phyloP scores from a whole-genome alignment of 2,113 vertebrate genomes.

The Himantopus leucocephalus region DNA sequence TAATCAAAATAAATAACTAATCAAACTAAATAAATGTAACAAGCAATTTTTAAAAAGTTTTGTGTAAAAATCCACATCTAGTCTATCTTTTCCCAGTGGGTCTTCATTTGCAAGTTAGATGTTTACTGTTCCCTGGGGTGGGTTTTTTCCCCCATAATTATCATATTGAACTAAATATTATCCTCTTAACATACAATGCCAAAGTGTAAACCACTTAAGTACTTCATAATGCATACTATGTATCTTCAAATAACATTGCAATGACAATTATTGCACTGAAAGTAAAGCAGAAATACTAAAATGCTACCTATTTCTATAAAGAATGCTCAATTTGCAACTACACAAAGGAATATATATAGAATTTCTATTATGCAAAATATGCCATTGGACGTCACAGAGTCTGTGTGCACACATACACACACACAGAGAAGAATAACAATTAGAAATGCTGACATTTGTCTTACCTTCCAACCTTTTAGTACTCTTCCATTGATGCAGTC shows the following conservation, averaged over 20 bases:
- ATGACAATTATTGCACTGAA: not conserved
- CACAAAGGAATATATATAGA: not conserved
- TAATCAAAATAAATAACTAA: not conserved
- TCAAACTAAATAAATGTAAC: not conserved
- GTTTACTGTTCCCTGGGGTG: not conserved
- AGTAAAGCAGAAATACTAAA: not conserved
- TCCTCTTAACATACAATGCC: not conserved
- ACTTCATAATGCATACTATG: not conserved
- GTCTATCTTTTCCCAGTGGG: not conserved
- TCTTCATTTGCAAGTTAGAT: not conserved
- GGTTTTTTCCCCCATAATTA: not conserved
- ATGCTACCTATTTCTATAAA: not conserved
- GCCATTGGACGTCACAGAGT: not conserved
- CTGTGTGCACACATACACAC: not conserved
- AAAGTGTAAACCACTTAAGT: not conserved
- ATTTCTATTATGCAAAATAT: not conserved
- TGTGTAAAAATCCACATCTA: not conserved
- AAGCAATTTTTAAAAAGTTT: not conserved
- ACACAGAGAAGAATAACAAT: not conserved
- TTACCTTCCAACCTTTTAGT: not conserved
- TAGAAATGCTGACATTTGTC: not conserved
- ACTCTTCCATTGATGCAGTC: not conserved
- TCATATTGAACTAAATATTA: not conserved
- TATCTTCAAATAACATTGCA: not conserved
- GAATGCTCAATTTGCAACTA: not conserved